Conservation (phyloP, 2,888 invertebrate species). For the Acanthosoma haemorrhoidale region DNA sequence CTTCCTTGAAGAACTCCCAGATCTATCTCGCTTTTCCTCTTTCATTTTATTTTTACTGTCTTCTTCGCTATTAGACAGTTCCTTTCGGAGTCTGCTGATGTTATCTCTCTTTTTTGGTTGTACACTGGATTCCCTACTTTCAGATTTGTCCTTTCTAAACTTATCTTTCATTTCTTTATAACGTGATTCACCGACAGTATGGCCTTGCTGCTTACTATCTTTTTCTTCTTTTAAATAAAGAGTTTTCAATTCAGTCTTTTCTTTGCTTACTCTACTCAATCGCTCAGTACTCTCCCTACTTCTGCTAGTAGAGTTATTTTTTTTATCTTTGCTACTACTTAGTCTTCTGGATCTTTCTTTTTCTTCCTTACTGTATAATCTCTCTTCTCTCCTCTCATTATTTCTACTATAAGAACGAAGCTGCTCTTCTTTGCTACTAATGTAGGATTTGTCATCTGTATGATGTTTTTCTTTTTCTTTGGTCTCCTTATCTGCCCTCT, state of each 20-base stretch:
- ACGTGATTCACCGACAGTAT: conserved; percentile 6
- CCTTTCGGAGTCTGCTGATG: neutral
- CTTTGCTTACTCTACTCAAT: conserved; percentile 39
- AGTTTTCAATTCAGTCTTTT: conserved; percentile 35
- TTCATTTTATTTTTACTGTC: neutral
- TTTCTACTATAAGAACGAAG: conserved; percentile 44
- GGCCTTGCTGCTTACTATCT: neutral
- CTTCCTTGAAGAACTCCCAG: conserved; percentile 12
- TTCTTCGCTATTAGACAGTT: neutral
- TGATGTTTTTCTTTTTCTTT: neutral
- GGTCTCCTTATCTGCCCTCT: neutral
- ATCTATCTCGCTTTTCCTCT: conserved; percentile 6
- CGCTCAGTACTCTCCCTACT: conserved; percentile 10
- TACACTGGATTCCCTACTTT: conserved; percentile 40
- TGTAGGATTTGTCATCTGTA: neutral
- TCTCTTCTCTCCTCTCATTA: conserved; percentile 40
- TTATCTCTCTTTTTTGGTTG: neutral
- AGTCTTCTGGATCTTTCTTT: conserved; percentile 40
- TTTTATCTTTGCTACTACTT: conserved; percentile 38
- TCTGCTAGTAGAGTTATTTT: conserved; percentile 35
- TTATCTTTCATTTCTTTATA: conserved; percentile 11
- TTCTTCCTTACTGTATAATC: conserved; percentile 43
- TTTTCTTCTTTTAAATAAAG: conserved; percentile 16
- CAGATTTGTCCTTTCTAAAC: conserved; percentile 41
- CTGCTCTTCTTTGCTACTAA: conserved; percentile 39